These are phyloP conservation scores for Alethe diademata DNA, from an alignment of 2,113 vertebrate species.

Conservation along the genomic window DNA sequence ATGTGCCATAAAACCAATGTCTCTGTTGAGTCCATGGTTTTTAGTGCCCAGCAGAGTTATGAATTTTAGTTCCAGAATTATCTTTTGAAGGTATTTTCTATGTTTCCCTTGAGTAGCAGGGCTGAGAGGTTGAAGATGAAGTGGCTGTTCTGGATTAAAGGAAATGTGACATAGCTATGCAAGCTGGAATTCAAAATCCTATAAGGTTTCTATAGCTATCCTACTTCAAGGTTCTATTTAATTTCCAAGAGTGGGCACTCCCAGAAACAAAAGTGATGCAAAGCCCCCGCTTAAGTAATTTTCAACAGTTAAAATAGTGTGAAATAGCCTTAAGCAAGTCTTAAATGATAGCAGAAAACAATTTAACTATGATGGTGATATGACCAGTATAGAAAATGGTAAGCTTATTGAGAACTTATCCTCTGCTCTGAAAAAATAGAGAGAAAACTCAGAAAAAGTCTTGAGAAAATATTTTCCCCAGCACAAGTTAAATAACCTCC, in stretches of 20 bases:
- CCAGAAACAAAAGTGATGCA: slow-evolving; percentile 9
- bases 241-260: not conserved
- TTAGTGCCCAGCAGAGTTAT: slow-evolving; percentile 54
- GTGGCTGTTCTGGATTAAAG: slow-evolving; percentile 28
- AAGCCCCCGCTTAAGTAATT: not conserved
- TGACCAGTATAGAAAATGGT: not conserved
- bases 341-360: not conserved
- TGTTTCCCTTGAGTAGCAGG: slow-evolving; percentile 46
- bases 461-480: not conserved
- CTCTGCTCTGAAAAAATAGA: not conserved
- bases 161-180: not conserved
- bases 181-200: slow-evolving; percentile 11
- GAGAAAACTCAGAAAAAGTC: not conserved
- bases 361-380: not conserved
- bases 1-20: slow-evolving; percentile 53
- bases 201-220: not conserved
- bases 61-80: slow-evolving; percentile 60
- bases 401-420: not conserved
- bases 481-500: not conserved
- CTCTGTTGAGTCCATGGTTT: slow-evolving; percentile 52
- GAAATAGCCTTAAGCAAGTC: not conserved
- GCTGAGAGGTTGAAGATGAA: slow-evolving; percentile 26
- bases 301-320: not conserved
- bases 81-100: slow-evolving; percentile 51
- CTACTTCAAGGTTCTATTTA: not conserved